phyloP scores from a whole-genome alignment of 2,797 vertebrate species.

The Lepilemur ruficaudatus region DNA sequence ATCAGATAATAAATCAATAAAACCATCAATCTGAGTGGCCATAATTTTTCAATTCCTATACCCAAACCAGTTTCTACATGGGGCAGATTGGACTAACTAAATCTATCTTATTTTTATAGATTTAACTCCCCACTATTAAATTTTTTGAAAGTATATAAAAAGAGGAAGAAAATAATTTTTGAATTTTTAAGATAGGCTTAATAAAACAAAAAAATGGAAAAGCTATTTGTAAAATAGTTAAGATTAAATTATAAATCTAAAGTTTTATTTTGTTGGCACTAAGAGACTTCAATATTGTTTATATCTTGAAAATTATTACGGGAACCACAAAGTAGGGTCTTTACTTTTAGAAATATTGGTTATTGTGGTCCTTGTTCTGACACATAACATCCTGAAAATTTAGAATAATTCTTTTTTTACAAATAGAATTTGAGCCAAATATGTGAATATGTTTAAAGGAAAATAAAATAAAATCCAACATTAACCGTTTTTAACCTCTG shows the following conservation, averaged over 20 bases:
- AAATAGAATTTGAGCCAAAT: background rate
- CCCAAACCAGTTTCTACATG: background rate
- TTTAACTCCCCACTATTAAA: background rate
- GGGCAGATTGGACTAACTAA: background rate
- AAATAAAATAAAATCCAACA: background rate
- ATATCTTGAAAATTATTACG: background rate
- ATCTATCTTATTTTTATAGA: background rate
- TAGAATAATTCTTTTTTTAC: background rate
- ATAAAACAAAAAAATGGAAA: constrained; percentile 24
- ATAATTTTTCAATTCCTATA: background rate
- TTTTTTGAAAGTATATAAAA: background rate
- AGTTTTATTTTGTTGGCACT: background rate
- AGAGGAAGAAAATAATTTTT: background rate
- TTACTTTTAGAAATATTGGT: background rate
- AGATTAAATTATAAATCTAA: background rate
- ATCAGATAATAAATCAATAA: background rate
- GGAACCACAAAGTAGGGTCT: background rate
- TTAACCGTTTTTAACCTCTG: background rate
- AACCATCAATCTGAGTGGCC: background rate
- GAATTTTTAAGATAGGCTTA: constrained; percentile 13
- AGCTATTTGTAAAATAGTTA: background rate
- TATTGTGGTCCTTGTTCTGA: background rate
- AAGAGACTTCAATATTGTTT: background rate
- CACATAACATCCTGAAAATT: background rate
- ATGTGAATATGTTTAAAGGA: background rate